Base-by-base conservation (phyloP, 2,797 vertebrate species). In the Channallabes apus region DNA sequence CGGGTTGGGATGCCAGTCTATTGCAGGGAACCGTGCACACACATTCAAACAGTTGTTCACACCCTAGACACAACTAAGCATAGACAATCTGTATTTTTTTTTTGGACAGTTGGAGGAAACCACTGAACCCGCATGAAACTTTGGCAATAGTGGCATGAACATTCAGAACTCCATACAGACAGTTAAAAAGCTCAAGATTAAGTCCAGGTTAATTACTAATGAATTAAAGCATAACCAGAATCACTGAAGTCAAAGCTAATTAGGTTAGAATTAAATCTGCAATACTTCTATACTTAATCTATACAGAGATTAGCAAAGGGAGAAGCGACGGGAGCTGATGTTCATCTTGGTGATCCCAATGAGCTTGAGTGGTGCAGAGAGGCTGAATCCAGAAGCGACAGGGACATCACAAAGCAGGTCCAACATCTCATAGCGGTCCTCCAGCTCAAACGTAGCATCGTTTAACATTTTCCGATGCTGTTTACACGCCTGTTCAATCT, bases 291-390 rank as follows among this genome's bases (percentile, higher is more conserved):
- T 56, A 82, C 18, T 58, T 20, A 24, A 22, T 82, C 8, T n/a
- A 41, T 41, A n/a, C 32, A 61, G 51, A 27, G 41, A 29, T 93
- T 96, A 99, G 91, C 97, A 98, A 56, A 99, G 95, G 0, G 98
- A 99, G 94, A 99, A 99, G 71, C 98, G 94, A 0, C 98, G 94
- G 41, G 97, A 96, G 93, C 98, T 98, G 91, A 99, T 97, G 93
- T 99, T 99, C 98, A 99, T 99, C 94, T 99, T 99, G 87, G 98
- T 99, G 92, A 99, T 97, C 0, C 98, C 98, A 0, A 99, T 99
- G 89, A 99, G 97, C 90, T 96, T 96, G 80, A 99, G 97, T 0
- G 97, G 97, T 0, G 96, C 94, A 0, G 97, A 99, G 65, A 99
- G 97, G 86, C 97, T 96, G 90, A 97, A 97, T 86, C 96, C 96